phyloP scores from a whole-genome alignment of 2,113 vertebrate species.

The Ammodytes dubius region DNA sequence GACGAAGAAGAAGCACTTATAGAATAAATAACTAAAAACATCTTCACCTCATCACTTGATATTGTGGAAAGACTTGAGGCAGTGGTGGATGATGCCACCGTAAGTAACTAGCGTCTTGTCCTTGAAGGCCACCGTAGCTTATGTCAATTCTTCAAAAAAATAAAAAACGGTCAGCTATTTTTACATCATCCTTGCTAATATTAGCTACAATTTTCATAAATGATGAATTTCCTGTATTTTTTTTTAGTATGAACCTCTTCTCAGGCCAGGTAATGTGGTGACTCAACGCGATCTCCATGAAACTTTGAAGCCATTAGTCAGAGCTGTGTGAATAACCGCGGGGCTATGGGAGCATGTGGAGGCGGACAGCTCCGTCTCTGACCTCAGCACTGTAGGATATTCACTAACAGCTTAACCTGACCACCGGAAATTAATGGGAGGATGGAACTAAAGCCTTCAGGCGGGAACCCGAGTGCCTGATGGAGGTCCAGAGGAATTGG shows the following conservation, averaged over 20 bases:
- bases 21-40: too few relatives aligned
- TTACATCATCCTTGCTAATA: constrained; percentile 18
- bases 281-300: constrained; percentile 52
- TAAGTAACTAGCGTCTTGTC: too few relatives aligned
- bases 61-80: too few relatives aligned
- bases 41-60: too few relatives aligned
- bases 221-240: constrained; percentile 16
- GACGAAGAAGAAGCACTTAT: too few relatives aligned
- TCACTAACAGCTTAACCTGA: constrained; percentile 27
- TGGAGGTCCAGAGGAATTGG: constrained; percentile 30
- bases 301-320: constrained; percentile 51
- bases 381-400: constrained; percentile 30
- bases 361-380: constrained; percentile 41
- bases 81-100: too few relatives aligned
- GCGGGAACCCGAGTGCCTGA: constrained; percentile 22
- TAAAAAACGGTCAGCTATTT: constrained; percentile 17
- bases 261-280: constrained; percentile 42
- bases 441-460: constrained; percentile 28
- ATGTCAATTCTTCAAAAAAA: constrained; percentile 7
- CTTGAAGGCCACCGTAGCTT: too few relatives aligned
- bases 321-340: constrained; percentile 45
- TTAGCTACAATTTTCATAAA: constrained; percentile 26
- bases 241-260: constrained; percentile 12
- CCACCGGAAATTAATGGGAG: constrained; percentile 34
- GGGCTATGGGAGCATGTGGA: constrained; percentile 43